phyloP scores from a whole-genome alignment of 1,140 invertebrate species.

The Camponotus vicinus region DNA sequence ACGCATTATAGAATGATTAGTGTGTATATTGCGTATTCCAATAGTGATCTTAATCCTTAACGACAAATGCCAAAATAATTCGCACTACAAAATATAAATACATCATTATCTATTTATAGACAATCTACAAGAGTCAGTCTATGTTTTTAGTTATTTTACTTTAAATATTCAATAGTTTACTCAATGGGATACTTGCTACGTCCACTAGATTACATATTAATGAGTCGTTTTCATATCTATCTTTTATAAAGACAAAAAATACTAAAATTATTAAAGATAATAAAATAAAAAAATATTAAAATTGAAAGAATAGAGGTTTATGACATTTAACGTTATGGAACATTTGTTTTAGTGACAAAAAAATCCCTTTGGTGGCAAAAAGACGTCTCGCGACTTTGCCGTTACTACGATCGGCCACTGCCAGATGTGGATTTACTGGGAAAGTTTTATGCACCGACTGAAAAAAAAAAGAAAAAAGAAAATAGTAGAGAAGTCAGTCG shows the following conservation, averaged over 20 bases:
- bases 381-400: conserved; percentile 60
- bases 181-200: background rate
- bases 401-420: conserved; percentile 66
- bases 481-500: conserved; percentile 64
- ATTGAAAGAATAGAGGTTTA: background rate
- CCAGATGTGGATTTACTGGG: conserved; percentile 71
- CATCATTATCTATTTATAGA: background rate
- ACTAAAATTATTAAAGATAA: no score
- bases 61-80: background rate
- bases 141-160: background rate
- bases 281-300: background rate
- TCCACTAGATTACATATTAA: background rate
- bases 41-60: background rate
- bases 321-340: conserved; percentile 35
- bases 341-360: conserved; percentile 47
- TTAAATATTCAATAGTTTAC: no score
- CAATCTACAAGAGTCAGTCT: background rate
- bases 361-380: conserved; percentile 48
- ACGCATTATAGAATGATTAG: background rate
- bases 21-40: background rate
- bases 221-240: conserved; percentile 7
- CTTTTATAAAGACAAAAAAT: background rate
- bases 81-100: background rate
- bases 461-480: conserved; percentile 18
- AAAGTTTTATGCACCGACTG: conserved; percentile 68